A percentile compares a stretch with the other conserved stretches of the same genome.
These are phyloP conservation scores for Ephestia elutella DNA, from an alignment of 1,140 invertebrate genomes.

Conservation along the genomic window DNA sequence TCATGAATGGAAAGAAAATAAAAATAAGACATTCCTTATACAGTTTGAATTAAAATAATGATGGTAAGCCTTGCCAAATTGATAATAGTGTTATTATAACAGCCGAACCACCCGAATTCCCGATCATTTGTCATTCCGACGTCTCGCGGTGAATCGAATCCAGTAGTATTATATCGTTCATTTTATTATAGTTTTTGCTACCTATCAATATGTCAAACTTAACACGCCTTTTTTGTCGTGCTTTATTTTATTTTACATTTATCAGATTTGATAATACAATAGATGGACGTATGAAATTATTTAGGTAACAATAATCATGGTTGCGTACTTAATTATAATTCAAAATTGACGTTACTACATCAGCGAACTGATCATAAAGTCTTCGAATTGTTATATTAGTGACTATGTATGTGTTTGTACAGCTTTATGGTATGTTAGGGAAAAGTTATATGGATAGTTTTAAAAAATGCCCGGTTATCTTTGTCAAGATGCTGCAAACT, in stretches of 20 bases:
- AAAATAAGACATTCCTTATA: slow-evolving; percentile 19
- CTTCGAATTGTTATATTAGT: too few species aligned
- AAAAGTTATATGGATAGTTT: too few species aligned
- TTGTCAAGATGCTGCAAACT: too few species aligned
- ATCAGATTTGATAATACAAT: too few species aligned
- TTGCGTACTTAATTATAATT: too few species aligned
- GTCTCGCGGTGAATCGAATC: slow-evolving; percentile 57
- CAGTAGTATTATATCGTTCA: slow-evolving; percentile 12
- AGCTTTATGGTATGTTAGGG: too few species aligned
- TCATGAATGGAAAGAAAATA: slow-evolving; percentile 24
- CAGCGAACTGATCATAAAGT: too few species aligned
- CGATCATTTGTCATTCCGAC: slow-evolving; percentile 56
- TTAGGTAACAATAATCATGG: too few species aligned
- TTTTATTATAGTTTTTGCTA: slow-evolving; percentile 2
- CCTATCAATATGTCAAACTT: background rate
- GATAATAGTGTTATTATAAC: slow-evolving; percentile 66
- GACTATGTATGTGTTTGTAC: too few species aligned
- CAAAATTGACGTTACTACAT: too few species aligned
- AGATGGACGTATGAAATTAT: too few species aligned
- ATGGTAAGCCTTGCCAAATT: slow-evolving; percentile 66
- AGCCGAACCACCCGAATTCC: slow-evolving; percentile 39
- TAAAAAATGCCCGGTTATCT: too few species aligned
- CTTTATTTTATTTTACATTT: background rate
- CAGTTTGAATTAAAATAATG: slow-evolving; percentile 40
- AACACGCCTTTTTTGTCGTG: background rate